Base-by-base conservation (phyloP, 2,888 invertebrate genomes). In the Baccha elongata region DNA sequence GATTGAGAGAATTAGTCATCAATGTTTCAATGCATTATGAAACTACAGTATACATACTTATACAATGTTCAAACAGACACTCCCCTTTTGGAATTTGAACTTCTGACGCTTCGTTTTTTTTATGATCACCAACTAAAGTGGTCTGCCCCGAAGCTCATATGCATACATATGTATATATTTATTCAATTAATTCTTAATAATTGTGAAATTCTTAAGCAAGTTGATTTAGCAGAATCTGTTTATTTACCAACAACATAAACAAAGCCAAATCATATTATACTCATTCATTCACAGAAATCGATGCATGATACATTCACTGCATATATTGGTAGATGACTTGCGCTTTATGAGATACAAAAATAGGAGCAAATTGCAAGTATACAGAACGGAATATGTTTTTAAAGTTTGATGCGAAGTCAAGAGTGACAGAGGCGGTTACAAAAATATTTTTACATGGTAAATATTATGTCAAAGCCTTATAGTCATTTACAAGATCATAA, bases 11-110 rank as follows among this genome's bases (percentile, higher is more conserved):
- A 35, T 79, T 73, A 79, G 46, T 79, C 78, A 79, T 35, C 53
- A 60, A 15, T 60, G 37, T 48, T 46, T 44, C 53, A 19, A 46
- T n/a, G 37, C 32, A 37, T 52, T 42, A 17, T 44, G 46, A 42
- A 68, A 67, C 29, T 58, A n/a, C n/a, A n/a, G n/a, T n/a, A n/a
- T n/a, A n/a, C n/a, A n/a, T n/a, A n/a, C 21, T 32, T 19, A 32
- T n/a, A n/a, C n/a, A n/a, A n/a, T 21, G 19, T 40, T 40, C 11
- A 29, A 44, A 40, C n/a, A 13, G 26, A 71, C 80, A 74, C 58
- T 64, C 80, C 65, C 37, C 69, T 32, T 60, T 73, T 65, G 50
- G 80, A 75, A 53, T 71, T 67, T 81, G 81, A 72, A 67, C 76
- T 35, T 65, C 48, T 71, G 76, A 75, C 76, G 76, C 60, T 71